These are phyloP conservation scores for Elaphurus davidianus DNA, from an alignment of 2,113 vertebrate genomes.

Conservation along the genomic window DNA sequence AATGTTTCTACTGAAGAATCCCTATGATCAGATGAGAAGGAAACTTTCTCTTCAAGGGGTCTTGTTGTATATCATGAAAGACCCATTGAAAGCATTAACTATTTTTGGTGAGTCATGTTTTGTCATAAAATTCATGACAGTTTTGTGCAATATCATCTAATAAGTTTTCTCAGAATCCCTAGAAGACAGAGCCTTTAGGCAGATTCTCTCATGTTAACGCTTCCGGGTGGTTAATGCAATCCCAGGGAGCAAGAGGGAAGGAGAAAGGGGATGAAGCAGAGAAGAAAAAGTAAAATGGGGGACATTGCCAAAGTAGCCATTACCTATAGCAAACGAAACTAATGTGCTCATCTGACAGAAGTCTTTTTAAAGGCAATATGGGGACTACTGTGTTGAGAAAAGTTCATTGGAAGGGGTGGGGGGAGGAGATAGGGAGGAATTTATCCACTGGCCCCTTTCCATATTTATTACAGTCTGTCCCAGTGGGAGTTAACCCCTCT, in stretches of 20 bases:
- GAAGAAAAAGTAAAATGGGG: not conserved
- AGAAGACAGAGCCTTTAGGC: not conserved
- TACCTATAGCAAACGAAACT: not conserved
- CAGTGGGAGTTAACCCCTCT: not conserved
- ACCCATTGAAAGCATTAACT: not conserved
- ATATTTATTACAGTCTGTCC: not conserved
- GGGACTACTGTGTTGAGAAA: not conserved
- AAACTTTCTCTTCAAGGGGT: not conserved
- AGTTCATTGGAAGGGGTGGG: not conserved
- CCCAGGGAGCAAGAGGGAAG: not conserved
- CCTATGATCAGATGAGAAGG: not conserved
- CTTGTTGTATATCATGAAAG: not conserved
- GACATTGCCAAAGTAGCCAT: not conserved
- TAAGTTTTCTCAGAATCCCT: not conserved
- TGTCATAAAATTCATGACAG: not conserved
- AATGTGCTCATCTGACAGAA: not conserved
- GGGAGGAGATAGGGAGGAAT: not conserved
- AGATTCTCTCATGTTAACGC: not conserved
- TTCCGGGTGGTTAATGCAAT: not conserved
- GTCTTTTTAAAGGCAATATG: not conserved
- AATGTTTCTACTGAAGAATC: not conserved
- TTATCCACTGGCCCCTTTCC: not conserved
- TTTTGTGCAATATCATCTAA: not conserved
- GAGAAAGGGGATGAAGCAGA: too few species aligned
- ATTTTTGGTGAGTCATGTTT: not conserved